Base-by-base conservation (phyloP, 2,888 invertebrate genomes). In the Trichopria drosophilae region DNA sequence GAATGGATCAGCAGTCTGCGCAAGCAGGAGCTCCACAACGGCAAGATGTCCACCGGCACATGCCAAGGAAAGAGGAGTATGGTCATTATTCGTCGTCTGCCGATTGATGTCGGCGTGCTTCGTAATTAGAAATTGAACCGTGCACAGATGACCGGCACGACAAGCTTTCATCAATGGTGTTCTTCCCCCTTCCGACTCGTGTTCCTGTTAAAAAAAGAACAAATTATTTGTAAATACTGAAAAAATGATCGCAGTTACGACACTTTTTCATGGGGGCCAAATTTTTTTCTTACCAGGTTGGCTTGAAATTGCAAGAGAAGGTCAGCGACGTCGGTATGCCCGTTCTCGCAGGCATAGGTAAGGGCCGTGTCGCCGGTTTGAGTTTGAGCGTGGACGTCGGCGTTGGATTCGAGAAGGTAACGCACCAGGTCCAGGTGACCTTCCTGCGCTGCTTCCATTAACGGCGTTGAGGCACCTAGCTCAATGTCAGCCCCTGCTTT, bases 121-220 rank as follows among this genome's bases (percentile, higher is more conserved):
- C 48, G 87, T 85, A 61, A 97, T 88, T 55, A 99, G 86, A 80
- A 93, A 96, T 80, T 95, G 92, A 62, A 97, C 96, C 58, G 97
- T 95, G 78, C 93, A 93, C 45, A 93, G 79, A 77, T 98, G 96
- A 1, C 98, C 98, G 12, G 96, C 94, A 61, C 97, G 85, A 62
- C 95, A 94, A 19, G 98, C 97, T 79, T 97, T 98, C 98, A 99
- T 98, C 69, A 99, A 79, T 37, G 98, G 96, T 57, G 98, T 99
- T 66, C 96, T 84, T 4, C 97, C 97, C 55, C 94, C 97, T 77
- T 98, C 97, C 35, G 93, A 92, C 79, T 95, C 93, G 78, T 95
- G 95, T 78, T 97, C 95, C 84, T 84, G 65, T 20, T 66, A 65
- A 57, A 41, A 24, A 20, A 48, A 42, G 24, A 37, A 32, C 9